Evolutionary conservation across 2,113 vertebrate genomes (phyloP).

Genomic region (Parotia lawesii): DNA sequence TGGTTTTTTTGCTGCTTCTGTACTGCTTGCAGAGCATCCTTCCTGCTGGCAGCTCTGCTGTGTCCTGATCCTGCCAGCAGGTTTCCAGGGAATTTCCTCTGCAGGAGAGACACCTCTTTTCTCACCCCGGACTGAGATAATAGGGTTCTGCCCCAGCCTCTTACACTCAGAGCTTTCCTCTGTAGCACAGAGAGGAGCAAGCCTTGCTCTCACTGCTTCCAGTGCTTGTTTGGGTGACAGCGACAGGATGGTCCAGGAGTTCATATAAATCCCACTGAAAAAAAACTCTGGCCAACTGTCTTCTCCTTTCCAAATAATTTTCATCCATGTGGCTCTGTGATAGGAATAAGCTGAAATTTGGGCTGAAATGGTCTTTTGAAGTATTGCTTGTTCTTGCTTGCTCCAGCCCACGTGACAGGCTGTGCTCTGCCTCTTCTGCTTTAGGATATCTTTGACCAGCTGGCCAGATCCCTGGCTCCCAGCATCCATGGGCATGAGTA

Average conservation of each 20-base stretch:
- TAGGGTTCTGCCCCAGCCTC: not conserved
- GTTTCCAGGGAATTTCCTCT: not conserved
- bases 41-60: not conserved
- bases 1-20: not conserved
- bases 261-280: not conserved
- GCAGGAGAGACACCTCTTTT: not conserved
- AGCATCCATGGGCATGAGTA: conserved; percentile 95
- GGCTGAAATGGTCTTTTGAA: not conserved
- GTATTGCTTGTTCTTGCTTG: not conserved
- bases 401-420: rapidly evolving
- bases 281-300: not conserved
- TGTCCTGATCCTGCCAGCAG: not conserved
- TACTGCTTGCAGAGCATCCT: not conserved
- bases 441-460: conserved; percentile 89
- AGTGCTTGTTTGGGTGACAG: not conserved
- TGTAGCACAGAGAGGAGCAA: not conserved
- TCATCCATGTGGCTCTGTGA: not conserved
- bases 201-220: not conserved
- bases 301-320: not conserved
- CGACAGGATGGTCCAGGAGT: not conserved
- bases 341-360: not conserved
- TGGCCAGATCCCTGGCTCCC: conserved; percentile 88
- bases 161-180: not conserved
- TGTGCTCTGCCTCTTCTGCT: not conserved
- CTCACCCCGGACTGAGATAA: not conserved